phyloP scores from a whole-genome alignment of 2,113 vertebrate species.

The Melanotaenia duboulayi region DNA sequence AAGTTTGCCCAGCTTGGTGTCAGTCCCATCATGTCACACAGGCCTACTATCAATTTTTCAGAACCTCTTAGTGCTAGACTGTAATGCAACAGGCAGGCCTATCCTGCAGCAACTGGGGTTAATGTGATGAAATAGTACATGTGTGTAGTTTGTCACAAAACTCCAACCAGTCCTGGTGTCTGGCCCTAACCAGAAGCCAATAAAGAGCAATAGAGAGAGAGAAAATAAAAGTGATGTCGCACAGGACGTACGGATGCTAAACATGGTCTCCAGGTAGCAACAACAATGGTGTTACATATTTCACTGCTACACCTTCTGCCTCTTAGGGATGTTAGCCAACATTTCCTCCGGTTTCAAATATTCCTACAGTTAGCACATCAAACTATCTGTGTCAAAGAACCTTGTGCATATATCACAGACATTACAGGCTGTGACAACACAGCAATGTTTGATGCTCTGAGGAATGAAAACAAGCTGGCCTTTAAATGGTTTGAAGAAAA shows the following conservation, averaged over 20 bases:
- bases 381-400: conserved; percentile 2
- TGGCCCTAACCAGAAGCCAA: not conserved
- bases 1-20: not conserved
- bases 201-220: not conserved
- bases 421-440: conserved; percentile 5
- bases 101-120: not conserved
- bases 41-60: not conserved
- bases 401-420: conserved; percentile 13
- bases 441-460: not conserved
- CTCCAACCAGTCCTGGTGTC: too few relatives aligned
- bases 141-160: too few relatives aligned
- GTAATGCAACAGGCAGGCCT: not conserved
- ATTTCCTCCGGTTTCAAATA: conserved; percentile 1
- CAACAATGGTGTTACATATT: not conserved
- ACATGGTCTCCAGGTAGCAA: not conserved
- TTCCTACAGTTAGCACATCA: conserved; percentile 1
- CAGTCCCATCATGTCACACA: not conserved
- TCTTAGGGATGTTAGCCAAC: not conserved
- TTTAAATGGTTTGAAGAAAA: conserved; percentile 18
- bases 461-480: conserved; percentile 2
- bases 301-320: not conserved
- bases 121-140: too few relatives aligned
- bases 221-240: not conserved
- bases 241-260: not conserved
- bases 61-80: not conserved